phyloP scores from a whole-genome alignment of 2,888 invertebrate species.

The Steinernema hermaphroditum region DNA sequence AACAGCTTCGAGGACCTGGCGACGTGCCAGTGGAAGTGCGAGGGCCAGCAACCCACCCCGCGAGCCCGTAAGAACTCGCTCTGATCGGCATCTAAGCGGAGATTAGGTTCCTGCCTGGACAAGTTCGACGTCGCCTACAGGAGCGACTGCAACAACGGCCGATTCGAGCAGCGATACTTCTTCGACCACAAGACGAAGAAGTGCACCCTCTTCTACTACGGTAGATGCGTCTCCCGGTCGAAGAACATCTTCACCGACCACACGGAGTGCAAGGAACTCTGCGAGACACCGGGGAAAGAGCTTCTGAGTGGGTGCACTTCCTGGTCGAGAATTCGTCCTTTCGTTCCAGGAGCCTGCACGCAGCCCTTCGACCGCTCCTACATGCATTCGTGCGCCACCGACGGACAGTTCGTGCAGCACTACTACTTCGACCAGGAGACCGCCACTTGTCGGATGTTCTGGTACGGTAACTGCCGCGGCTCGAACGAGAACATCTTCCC shows the following conservation, averaged over 20 bases:
- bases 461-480: constrained; percentile 62
- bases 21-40: constrained; percentile 61
- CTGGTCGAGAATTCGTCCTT: background rate
- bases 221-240: constrained; percentile 55
- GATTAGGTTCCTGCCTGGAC: constrained; percentile 60
- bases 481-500: constrained; percentile 59
- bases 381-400: constrained; percentile 40
- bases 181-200: constrained; percentile 54
- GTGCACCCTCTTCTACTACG: constrained; percentile 60
- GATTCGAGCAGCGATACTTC: constrained; percentile 58
- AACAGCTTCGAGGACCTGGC: constrained; percentile 59
- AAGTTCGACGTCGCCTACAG: constrained; percentile 56
- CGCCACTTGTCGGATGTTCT: constrained; percentile 59
- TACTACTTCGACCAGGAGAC: constrained; percentile 58
- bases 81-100: no score
- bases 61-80: background rate
- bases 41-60: constrained; percentile 47
- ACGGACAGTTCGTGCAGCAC: constrained; percentile 49
- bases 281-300: constrained; percentile 51
- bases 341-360: constrained; percentile 52
- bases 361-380: constrained; percentile 55
- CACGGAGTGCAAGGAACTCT: constrained; percentile 49
- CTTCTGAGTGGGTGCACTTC: constrained; percentile 48
- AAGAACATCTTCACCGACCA: constrained; percentile 54
- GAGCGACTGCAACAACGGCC: constrained; percentile 58